Conservation (phyloP, 23 tunicate genomes). For the Diplosoma virens region DNA sequence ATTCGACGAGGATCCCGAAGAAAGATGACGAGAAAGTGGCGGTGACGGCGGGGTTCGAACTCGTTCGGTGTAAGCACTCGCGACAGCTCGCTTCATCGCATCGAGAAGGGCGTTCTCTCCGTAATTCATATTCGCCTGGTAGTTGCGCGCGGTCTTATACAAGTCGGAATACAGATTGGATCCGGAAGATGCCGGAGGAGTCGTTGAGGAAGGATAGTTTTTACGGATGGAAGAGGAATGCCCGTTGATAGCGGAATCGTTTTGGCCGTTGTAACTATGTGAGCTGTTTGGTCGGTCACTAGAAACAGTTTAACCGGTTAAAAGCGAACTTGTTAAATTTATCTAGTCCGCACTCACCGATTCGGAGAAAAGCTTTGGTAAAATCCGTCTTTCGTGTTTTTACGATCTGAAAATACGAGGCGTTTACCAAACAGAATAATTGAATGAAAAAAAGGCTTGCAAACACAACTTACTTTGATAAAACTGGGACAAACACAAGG, state of each 20-base stretch:
- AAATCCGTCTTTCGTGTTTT: not conserved
- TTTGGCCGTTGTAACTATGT: not conserved
- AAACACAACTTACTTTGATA: not conserved
- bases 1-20: not conserved
- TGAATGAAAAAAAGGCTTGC: no score
- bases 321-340: not conserved
- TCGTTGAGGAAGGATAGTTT: not conserved
- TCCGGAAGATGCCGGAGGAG: not conserved
- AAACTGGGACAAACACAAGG: not conserved
- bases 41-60: slow-evolving; percentile 21
- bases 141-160: slow-evolving; percentile 7
- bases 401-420: not conserved
- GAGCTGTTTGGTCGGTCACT: not conserved
- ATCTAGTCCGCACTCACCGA: not conserved
- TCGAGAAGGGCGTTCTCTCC: slow-evolving; percentile 41
- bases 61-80: slow-evolving; percentile 17
- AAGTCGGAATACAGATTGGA: not conserved
- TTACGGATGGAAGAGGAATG: not conserved
- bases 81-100: slow-evolving; percentile 55
- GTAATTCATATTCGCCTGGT: slow-evolving; percentile 25
- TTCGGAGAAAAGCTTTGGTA: not conserved
- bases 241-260: not conserved
- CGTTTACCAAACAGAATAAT: no score
- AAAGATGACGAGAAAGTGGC: not conserved
- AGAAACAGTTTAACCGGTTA: not conserved